These are phyloP conservation scores for Thereuonema tuberculata DNA, from an alignment of 1,140 invertebrate species.

Conservation along the genomic window DNA sequence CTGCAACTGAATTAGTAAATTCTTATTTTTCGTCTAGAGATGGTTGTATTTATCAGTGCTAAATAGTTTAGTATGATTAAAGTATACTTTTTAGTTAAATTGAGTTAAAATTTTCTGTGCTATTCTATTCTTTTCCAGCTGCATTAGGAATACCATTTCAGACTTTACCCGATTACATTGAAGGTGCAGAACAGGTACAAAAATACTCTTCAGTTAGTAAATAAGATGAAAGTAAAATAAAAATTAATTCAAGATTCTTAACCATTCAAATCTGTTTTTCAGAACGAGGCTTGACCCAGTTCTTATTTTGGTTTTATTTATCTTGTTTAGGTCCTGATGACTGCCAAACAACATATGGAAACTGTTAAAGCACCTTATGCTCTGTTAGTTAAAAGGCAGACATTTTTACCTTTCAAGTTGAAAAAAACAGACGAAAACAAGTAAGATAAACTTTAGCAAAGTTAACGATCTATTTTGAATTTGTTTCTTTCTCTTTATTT, in stretches of 20 bases:
- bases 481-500: too few relatives aligned
- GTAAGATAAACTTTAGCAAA: background rate
- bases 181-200: constrained; percentile 29
- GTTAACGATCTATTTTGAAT: background rate
- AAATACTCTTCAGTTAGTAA: background rate
- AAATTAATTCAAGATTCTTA: too few relatives aligned
- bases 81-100: too few relatives aligned
- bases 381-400: constrained; percentile 34
- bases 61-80: too few relatives aligned
- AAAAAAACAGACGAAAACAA: constrained; percentile 13
- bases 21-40: too few relatives aligned
- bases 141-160: constrained; percentile 35
- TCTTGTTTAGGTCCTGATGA: constrained; percentile 24
- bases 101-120: too few relatives aligned
- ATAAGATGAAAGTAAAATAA: background rate
- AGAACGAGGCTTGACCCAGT: too few relatives aligned
- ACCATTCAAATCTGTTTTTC: too few relatives aligned
- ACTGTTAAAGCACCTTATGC: constrained; percentile 31
- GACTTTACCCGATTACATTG: constrained; percentile 33
- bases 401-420: constrained; percentile 34
- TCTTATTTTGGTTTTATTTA: too few relatives aligned
- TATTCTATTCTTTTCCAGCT: too few relatives aligned
- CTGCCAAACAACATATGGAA: constrained; percentile 33
- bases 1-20: too few relatives aligned
- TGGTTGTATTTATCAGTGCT: too few relatives aligned